phyloP scores from a whole-genome alignment of 2,113 vertebrate genomes.

The Ameiurus melas region DNA sequence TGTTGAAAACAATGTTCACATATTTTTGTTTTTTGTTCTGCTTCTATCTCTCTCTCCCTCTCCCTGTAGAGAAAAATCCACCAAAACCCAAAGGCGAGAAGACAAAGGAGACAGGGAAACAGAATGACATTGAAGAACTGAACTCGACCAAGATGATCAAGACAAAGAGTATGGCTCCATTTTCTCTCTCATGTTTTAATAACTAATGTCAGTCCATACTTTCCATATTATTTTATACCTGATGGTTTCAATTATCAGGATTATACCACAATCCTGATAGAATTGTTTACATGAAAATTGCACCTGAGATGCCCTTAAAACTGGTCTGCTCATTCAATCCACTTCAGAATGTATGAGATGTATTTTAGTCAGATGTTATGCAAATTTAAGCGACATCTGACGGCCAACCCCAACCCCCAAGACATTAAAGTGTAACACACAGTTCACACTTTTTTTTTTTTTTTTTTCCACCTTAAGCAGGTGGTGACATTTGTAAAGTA shows the following conservation, averaged over 20 bases:
- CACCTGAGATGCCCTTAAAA: too few relatives aligned
- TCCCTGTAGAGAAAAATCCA: constrained; percentile 62
- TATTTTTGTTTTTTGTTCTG: neutral
- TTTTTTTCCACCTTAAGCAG: too few relatives aligned
- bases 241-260: neutral
- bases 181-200: neutral
- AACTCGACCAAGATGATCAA: constrained; percentile 63
- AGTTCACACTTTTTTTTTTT: too few relatives aligned
- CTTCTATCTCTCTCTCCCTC: neutral
- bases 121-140: constrained; percentile 65
- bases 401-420: too few relatives aligned
- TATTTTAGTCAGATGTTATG: neutral
- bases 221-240: neutral
- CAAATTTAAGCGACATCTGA: neutral
- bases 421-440: too few relatives aligned
- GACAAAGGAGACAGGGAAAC: constrained; percentile 65
- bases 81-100: constrained; percentile 66
- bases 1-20: neutral
- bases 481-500: neutral
- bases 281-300: neutral
- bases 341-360: neutral
- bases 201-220: neutral
- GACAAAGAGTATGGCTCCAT: constrained; percentile 63
- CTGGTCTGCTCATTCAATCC: too few relatives aligned
- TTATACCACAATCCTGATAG: neutral